Base-by-base conservation (phyloP, 2,797 vertebrate species). In the Halcyon chelicuti region DNA sequence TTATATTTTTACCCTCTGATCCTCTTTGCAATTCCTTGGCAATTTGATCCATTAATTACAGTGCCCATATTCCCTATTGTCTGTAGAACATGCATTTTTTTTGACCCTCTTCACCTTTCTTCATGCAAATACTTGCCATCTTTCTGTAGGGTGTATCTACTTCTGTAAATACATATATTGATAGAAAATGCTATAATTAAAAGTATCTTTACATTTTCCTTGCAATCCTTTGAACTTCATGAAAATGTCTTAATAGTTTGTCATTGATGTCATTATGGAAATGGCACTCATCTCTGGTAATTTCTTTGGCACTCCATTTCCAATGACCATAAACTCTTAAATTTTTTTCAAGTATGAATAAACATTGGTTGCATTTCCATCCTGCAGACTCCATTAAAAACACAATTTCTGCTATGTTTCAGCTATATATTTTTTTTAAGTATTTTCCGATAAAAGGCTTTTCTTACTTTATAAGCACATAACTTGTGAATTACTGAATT, bases 31-130 rank as follows among this genome's bases (percentile, higher is more conserved):
- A 74, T 81, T 93, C 84, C 81, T 91, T 92, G 91, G 78, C 94
- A 89, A 95, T 92, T 82, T 95, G 79, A 95, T 91, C 82, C 40
- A 60, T 86, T 97, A 96, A 97, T 96, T 96, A 92, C 81, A 92
- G 80, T 19, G 66, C 47, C 81, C 21, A 46, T 18, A 20, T 57
- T 75, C 75, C 62, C 42, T 63, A 1, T 78, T 85, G 88, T 68
- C 61, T 74, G 47, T 51, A 49, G 55, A 86, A 78, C 42, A 31
- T 70, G 74, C 25, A 11, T 31, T 84, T 94, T 88, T 81, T 33
- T 68, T 93, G 87, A 94, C 76, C 78, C 49, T 33, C 25, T 72
- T 79, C 81, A 66, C 91, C 65, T 88, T 63, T 84, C 60, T 47
- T 82, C 10, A 5, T 33, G 9, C 37, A 84, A 92, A 79, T 47